Base-by-base conservation (phyloP, 2,797 vertebrate species). In the Cichlasoma orientale region DNA sequence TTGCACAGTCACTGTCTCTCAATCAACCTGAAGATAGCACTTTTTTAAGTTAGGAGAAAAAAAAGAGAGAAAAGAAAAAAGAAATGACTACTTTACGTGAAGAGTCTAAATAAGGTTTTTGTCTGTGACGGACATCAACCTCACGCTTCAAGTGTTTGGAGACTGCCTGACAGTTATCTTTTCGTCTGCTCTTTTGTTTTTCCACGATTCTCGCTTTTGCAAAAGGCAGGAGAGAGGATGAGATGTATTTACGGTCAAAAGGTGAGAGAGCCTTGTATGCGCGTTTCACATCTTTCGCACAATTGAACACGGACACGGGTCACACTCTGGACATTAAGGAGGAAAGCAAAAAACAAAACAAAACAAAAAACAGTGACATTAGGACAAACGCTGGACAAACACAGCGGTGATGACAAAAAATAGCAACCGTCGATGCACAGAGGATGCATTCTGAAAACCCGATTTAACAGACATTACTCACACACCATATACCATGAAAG, bases 251-350 rank as follows among this genome's bases (percentile, higher is more conserved):
- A 92, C 87, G 74, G 90, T 88, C 83, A 84, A 87, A 86, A 78
- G 81, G 90, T 84, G 89, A 92, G 86, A 84, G 85, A 90, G 86
- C 85, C 86, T 90, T 85, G 91, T 86, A 88, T 23, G 80, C 79
- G 86, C 77, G 73, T 93, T 92, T 92, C 90, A 91, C 90, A 91
- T 89, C 87, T 93, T 91, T 93, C 80, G 91, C 94, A 94, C 90
- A 94, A 92, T 78, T 90, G 85, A 92, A 89, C 85, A 92, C 83
- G 87, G 80, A 88, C 90, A 91, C 57, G 81, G 84, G 88, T 88
- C 80, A 53, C 86, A 84, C 88, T 86, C 77, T 89, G 91, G 90
- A 94, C 92, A 83, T 86, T 90, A 76, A 69, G 84, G 72, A 68
- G 83, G 55, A 33, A 33, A 33, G 31, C 7, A 74, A 72, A 85